Evolutionary conservation across 2,797 vertebrate genomes (phyloP), one percentile per base, ranked within the genome.

Genomic region (Peromyscus nudipes): DNA sequence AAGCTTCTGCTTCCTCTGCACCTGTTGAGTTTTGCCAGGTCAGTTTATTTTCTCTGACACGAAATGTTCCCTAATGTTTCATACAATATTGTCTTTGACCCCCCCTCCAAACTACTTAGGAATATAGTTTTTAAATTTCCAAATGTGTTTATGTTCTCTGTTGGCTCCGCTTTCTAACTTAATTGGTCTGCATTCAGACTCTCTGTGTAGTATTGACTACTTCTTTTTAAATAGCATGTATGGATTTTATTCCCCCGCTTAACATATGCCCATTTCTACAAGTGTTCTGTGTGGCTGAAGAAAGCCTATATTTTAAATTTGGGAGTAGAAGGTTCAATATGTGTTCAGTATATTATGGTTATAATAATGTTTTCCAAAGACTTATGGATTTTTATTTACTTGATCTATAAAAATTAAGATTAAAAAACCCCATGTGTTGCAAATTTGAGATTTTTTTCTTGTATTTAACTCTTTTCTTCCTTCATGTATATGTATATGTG

Each of bases 221-320:
- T 92, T 85, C 62, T 65, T 65, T 69, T 86, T 16, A 86, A 86
- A 69, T 37, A 79, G 29, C 73, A 40, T 85, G 65, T 89, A 17
- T 88, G 27, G 60, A 89, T 43, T 46, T 40, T 85, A 27, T 89
- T 89, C 31, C 14, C n/a, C 0, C 6, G 29, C 25, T 71, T 83
- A 34, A 60, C 95, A 76, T 40, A 31, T 79, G 34, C 65, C 80
- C 62, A 92, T 93, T 96, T 96, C 92, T 52, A 55, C 52, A 94
- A 92, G 75, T 87, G 67, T 77, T 3, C 55, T 31, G n/a, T 46
- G 19, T 92, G 49, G 67, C 46, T 88, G 17, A 73, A 52, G 49
- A 89, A 95, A 92, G 55, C 52, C 83, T 67, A 4, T 52, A 86
- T 81, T 89, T 91, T 57, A 91, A 55, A 96, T 84, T 94, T 89